A percentile compares a stretch with the other conserved stretches of the same genome.
Evolutionary conservation across 1,140 invertebrate species (phyloP).

Genomic region (Steinernema feltiae): DNA sequence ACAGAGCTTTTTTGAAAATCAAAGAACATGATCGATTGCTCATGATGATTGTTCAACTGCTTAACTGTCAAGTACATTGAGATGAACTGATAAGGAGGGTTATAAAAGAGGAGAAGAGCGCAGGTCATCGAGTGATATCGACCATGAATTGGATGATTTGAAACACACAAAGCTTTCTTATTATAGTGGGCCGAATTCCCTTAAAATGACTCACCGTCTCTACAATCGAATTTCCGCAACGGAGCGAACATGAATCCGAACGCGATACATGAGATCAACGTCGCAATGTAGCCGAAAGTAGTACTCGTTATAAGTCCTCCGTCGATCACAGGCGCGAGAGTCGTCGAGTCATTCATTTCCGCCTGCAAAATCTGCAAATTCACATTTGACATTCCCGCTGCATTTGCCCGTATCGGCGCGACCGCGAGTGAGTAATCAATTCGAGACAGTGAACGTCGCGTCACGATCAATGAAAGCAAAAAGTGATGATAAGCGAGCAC

Average conservation of each 20-base stretch:
- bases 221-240: slow-evolving; percentile 39
- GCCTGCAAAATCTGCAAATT: too few relatives aligned
- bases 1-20: too few relatives aligned
- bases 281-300: slow-evolving; percentile 35
- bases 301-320: background rate
- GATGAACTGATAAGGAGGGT: too few relatives aligned
- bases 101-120: too few relatives aligned
- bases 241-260: slow-evolving; percentile 51
- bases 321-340: background rate
- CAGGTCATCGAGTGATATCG: too few relatives aligned
- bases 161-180: too few relatives aligned
- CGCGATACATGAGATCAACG: slow-evolving; percentile 40
- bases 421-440: background rate
- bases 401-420: background rate
- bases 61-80: too few relatives aligned
- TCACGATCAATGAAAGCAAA: background rate
- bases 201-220: slow-evolving; percentile 38
- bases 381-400: too few relatives aligned
- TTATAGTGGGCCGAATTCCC: too few relatives aligned
- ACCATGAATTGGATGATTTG: too few relatives aligned
- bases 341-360: background rate
- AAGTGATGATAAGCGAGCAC: background rate
- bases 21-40: too few relatives aligned
- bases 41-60: too few relatives aligned
- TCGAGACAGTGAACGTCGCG: background rate